Percentiles rank a stretch among this genome's conserved stretches.
Evolutionary conservation across 2,113 vertebrate genomes (phyloP).

Genomic region (Machaerirhynchus nigripectus): DNA sequence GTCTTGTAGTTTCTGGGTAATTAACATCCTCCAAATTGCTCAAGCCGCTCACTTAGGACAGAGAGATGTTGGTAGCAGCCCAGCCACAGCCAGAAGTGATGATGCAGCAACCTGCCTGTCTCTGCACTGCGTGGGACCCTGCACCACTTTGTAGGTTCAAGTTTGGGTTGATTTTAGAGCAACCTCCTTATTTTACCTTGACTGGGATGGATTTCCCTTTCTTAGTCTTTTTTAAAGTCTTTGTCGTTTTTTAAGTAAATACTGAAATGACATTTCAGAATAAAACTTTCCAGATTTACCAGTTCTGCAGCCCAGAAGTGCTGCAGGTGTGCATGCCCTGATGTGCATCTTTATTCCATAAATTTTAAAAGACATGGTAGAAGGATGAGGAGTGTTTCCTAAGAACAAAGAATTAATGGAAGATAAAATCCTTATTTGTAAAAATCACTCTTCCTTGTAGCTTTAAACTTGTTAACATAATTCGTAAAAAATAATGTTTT

Average conservation of each 20-base stretch:
- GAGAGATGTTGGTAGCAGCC: background rate
- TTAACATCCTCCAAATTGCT: background rate
- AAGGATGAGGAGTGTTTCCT: background rate
- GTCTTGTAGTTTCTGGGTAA: background rate
- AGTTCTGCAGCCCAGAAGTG: background rate
- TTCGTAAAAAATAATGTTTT: background rate
- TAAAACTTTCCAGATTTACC: background rate
- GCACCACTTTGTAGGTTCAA: fast-evolving
- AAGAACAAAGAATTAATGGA: background rate
- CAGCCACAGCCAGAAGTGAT: background rate
- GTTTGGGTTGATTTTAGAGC: background rate
- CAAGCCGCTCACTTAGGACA: background rate
- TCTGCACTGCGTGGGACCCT: fast-evolving
- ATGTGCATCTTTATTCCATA: background rate
- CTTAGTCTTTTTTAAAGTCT: background rate
- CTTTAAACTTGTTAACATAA: background rate
- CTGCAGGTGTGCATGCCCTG: too few relatives aligned
- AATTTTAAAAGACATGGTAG: background rate
- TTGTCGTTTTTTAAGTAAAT: background rate
- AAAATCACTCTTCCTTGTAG: background rate
- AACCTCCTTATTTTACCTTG: background rate
- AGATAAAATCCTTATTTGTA: background rate
- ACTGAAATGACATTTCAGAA: background rate
- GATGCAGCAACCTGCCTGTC: background rate
- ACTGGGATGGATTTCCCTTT: background rate